Percentiles rank a stretch among this genome's conserved stretches.
Conservation (phyloP, 2,888 invertebrate species). For the Vannuccia rotundouncinata region DNA sequence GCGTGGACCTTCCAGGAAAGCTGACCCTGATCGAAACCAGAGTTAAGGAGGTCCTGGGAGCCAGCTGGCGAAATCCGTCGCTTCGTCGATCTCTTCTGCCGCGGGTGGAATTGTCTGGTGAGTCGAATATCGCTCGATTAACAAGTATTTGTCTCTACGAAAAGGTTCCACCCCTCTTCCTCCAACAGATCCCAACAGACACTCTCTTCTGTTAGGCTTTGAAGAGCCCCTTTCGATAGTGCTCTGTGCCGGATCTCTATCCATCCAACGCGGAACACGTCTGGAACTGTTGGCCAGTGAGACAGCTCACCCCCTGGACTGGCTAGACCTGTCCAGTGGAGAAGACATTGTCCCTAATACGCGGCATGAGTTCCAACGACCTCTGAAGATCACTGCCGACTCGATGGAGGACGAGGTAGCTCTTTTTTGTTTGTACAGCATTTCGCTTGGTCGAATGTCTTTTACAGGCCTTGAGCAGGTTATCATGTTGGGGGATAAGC, state of each 20-base stretch:
- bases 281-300: not conserved
- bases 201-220: not conserved
- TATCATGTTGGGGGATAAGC: no score
- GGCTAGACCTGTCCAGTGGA: not conserved
- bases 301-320: not conserved
- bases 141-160: not conserved
- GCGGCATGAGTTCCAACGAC: not conserved
- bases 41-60: not conserved
- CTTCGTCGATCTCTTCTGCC: not conserved
- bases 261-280: not conserved
- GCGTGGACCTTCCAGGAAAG: not conserved
- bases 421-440: no score
- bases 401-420: not conserved
- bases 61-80: not conserved
- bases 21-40: not conserved
- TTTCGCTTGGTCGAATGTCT: no score
- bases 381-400: not conserved
- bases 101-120: not conserved
- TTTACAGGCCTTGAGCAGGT: no score
- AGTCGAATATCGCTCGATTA: not conserved
- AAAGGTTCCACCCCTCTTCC: not conserved
- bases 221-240: not conserved
- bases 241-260: not conserved
- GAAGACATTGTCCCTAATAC: not conserved
- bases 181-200: not conserved